A percentile compares a stretch with the other conserved stretches of the same genome.
Evolutionary conservation across 2,113 vertebrate genomes (phyloP).

Genomic region (Gasterosteus aculeatus): DNA sequence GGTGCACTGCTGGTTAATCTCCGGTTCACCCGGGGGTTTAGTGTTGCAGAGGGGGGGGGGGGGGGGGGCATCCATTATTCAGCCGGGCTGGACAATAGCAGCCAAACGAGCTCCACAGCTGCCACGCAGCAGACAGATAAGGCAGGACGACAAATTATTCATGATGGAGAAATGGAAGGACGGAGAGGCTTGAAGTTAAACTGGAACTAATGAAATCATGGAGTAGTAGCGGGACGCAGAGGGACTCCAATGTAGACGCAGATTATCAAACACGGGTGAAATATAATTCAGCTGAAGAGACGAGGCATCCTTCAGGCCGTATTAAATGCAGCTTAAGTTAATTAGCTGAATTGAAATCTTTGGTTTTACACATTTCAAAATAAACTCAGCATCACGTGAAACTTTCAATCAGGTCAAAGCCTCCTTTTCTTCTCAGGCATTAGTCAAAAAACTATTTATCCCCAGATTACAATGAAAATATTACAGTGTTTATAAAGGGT

Average conservation of each 20-base stretch:
- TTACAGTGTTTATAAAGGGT: not conserved
- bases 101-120: conserved; percentile 70
- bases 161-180: conserved; percentile 75
- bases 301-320: not conserved
- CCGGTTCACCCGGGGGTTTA: conserved; percentile 75
- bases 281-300: not conserved
- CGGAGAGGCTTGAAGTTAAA: conserved; percentile 51
- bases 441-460: not conserved
- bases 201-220: conserved; percentile 67
- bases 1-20: conserved; percentile 63
- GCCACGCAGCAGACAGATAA: conserved; percentile 74
- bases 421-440: not conserved
- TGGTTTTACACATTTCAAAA: not conserved
- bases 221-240: conserved; percentile 18
- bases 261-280: not conserved
- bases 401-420: not conserved
- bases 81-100: conserved; percentile 74
- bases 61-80: conserved; percentile 79
- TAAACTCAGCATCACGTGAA: not conserved
- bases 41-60: conserved; percentile 71
- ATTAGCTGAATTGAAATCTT: not conserved
- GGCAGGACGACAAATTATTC: conserved; percentile 79
- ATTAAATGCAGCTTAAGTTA: not conserved
- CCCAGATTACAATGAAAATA: not conserved
- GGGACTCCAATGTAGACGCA: conserved; percentile 4